phyloP scores from a whole-genome alignment of 2,888 invertebrate species.

The Unio pictorum region DNA sequence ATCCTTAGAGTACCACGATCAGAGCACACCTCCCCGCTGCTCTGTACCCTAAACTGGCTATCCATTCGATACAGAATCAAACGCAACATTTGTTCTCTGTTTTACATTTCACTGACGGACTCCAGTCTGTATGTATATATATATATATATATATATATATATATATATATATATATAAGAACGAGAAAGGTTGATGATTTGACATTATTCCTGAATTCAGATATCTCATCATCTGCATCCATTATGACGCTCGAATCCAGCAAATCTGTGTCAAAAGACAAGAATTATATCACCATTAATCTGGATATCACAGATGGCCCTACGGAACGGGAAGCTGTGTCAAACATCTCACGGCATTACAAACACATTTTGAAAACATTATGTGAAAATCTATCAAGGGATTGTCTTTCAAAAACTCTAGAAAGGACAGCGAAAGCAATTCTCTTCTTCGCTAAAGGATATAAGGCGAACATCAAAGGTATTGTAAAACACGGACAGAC shows the following conservation, averaged over 20 bases:
- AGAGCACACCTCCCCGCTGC: too few relatives aligned
- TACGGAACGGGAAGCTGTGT: constrained; percentile 30
- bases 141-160: too few relatives aligned
- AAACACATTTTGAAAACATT: constrained; percentile 86
- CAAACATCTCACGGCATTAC: constrained; percentile 74
- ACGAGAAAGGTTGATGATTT: constrained; percentile 34
- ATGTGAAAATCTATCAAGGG: constrained; percentile 92
- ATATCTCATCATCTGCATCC: constrained; percentile 1
- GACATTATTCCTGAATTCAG: constrained; percentile 22
- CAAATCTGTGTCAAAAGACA: background rate
- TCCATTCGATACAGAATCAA: too few relatives aligned
- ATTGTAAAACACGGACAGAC: constrained; percentile 24
- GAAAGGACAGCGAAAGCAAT: constrained; percentile 98
- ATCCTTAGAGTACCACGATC: too few relatives aligned
- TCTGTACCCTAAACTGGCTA: too few relatives aligned
- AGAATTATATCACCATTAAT: constrained; percentile 4
- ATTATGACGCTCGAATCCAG: background rate
- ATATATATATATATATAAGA: too few relatives aligned
- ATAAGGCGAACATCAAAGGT: constrained; percentile 97
- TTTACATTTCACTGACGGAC: too few relatives aligned
- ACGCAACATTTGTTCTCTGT: too few relatives aligned
- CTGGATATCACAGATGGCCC: background rate
- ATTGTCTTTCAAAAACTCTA: constrained; percentile 95
- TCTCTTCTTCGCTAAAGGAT: constrained; percentile 99
- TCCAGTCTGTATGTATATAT: too few relatives aligned